A percentile compares a stretch with the other conserved stretches of the same genome.
Conservation (phyloP, 2,888 invertebrate species). For the Rhimphoctona megacephalus region DNA sequence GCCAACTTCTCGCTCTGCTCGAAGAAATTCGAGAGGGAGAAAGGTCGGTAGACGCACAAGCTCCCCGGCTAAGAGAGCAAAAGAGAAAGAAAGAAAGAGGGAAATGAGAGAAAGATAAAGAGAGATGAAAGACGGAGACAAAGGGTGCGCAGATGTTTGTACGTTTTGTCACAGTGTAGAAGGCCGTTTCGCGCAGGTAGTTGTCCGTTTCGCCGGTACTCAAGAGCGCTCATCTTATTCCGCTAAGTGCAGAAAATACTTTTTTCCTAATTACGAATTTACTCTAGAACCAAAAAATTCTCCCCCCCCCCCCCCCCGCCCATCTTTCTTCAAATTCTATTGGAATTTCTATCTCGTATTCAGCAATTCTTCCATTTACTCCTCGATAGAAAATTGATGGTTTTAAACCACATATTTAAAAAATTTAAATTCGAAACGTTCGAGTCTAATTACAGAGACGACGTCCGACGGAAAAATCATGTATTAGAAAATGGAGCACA, state of each 20-base stretch:
- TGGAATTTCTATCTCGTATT: neutral
- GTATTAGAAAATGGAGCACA: neutral
- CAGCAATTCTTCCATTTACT: neutral
- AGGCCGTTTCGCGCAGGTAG: conserved; percentile 66
- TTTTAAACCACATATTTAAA: neutral
- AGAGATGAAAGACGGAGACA: conserved; percentile 64
- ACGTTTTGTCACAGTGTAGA: conserved; percentile 52
- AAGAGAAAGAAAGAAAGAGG: conserved; percentile 45
- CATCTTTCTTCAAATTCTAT: neutral
- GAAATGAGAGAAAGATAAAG: conserved; percentile 41
- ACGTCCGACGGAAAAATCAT: neutral
- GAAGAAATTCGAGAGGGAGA: conserved; percentile 67
- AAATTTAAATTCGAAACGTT: neutral
- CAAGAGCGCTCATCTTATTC: conserved; percentile 30
- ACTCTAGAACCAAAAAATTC: neutral
- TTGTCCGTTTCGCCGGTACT: conserved; percentile 41
- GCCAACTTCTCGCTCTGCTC: conserved; percentile 62
- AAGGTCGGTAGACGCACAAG: conserved; percentile 65
- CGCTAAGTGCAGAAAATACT: neutral
- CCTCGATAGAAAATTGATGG: neutral
- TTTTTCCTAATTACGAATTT: conserved; percentile 4
- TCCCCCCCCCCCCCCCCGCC: too few species aligned
- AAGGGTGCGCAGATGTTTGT: conserved; percentile 69
- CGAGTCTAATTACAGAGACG: neutral
- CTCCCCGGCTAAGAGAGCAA: conserved; percentile 27